Evolutionary conservation across 2,888 invertebrate species (phyloP).

Genomic region (Zygothrica quintamaculata): DNA sequence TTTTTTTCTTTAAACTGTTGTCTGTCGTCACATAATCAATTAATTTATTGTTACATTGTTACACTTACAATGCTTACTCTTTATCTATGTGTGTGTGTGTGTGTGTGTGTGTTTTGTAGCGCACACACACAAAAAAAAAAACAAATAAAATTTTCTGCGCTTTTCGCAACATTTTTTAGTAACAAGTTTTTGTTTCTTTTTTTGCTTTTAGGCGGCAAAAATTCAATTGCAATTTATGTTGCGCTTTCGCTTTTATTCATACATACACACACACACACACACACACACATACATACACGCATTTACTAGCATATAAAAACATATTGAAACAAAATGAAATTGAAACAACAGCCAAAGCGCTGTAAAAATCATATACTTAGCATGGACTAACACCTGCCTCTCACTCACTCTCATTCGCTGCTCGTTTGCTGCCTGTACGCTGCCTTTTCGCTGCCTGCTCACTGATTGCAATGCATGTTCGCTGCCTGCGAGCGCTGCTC

Average conservation of each 20-base stretch:
- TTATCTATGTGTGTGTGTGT: constrained; percentile 9
- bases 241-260: constrained; percentile 62
- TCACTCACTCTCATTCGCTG: constrained; percentile 2
- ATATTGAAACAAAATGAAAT: constrained; percentile 36
- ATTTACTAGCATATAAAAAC: constrained; percentile 7
- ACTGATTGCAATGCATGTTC: too few species aligned
- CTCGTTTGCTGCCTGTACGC: background rate
- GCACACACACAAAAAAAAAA: too few species aligned
- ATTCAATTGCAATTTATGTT: constrained; percentile 63
- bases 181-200: constrained; percentile 42
- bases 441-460: too few species aligned
- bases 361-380: constrained; percentile 40
- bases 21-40: constrained; percentile 56
- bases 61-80: too few species aligned
- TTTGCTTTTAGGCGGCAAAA: constrained; percentile 47
- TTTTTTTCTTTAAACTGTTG: constrained; percentile 5
- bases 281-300: constrained; percentile 7
- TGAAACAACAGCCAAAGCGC: background rate
- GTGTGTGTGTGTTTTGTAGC: constrained; percentile 3
- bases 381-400: constrained; percentile 22
- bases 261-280: constrained; percentile 9
- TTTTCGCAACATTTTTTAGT: constrained; percentile 56
- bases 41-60: constrained; percentile 32
- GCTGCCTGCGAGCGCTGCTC: too few species aligned
- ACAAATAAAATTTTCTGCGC: constrained; percentile 48